Conservation (phyloP, 2,888 invertebrate species). For the Sepiola atlantica region DNA sequence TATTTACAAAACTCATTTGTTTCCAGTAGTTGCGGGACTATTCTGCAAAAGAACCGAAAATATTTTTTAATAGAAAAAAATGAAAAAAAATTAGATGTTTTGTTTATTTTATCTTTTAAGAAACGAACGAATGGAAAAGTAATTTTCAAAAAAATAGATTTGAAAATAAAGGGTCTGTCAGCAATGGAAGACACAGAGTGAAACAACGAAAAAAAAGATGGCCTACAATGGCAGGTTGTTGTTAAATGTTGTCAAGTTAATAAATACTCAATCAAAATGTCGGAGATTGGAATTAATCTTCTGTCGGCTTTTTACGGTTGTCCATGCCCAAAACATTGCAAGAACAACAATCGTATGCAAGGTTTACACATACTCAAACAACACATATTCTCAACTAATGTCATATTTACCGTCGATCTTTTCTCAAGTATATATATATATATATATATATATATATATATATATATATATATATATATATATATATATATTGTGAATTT, state of each 20-base stretch:
- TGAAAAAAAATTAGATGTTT: no score
- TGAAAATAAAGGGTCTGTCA: background rate
- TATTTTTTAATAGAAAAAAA: no score
- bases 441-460: background rate
- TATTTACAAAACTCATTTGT: no score
- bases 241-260: background rate
- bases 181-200: background rate
- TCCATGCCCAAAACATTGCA: background rate
- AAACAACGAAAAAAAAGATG: background rate
- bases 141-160: background rate
- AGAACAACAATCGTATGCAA: background rate
- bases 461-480: background rate
- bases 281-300: slow-evolving; percentile 1
- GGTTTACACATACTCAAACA: no score
- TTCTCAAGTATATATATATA: background rate
- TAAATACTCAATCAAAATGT: slow-evolving; percentile 24
- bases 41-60: no score
- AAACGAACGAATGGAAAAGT: slow-evolving; percentile 1
- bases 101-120: background rate
- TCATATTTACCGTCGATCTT: background rate
- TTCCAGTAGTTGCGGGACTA: no score
- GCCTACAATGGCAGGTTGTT: background rate
- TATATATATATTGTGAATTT: background rate
- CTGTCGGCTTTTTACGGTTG: background rate
- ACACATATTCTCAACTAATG: background rate